Evolutionary conservation across 2,113 vertebrate genomes (phyloP), one percentile per base, ranked within the genome.

Genomic region (Psilopsiagon aurifrons): DNA sequence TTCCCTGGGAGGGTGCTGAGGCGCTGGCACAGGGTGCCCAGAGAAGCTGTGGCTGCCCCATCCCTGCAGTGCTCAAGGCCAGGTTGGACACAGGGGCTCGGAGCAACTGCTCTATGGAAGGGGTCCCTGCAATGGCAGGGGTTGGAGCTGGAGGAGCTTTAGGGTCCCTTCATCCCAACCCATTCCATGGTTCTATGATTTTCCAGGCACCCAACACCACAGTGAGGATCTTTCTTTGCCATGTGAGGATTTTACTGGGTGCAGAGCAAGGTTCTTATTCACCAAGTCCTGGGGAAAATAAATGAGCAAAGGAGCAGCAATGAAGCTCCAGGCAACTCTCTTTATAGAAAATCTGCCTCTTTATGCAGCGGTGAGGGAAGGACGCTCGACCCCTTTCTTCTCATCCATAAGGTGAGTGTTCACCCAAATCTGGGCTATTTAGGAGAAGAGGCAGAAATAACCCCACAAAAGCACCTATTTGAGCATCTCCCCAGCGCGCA

Each of bases 191-290:
- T 20, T 33, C 31, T 33, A 4, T 20, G 18, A 33, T 18, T 37
- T 67, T 22, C 54, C 19, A 5, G 20, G 66, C 0, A 5, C 41
- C 44, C 0, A 1, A 43, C 5, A 10, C 41, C 55, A 33, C 2
- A 0, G 37, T 0, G 4, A 75, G 29, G 55, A 66, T 20, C 44
- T 44, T 8, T 11, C 54, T 31, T 19, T 55, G 29, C 49, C 60
- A 5, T 0, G 0, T 0, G 2, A n/a, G 35, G 44, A 43, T 28
- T 70, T 13, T 33, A 47, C 49, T 3, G 3, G 23, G 44, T 1
- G 0, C 49, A 17, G 13, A 7, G 51, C 0, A 1, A 75, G 29
- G 8, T 3, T 3, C 0, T 73, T 37, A 28, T 13, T 55, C 19
- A 29, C 39, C 10, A 68, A 31, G 33, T 23, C 25, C 70, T 12